Base-by-base conservation (phyloP, 2,888 invertebrate species). In the Drosophila robusta region DNA sequence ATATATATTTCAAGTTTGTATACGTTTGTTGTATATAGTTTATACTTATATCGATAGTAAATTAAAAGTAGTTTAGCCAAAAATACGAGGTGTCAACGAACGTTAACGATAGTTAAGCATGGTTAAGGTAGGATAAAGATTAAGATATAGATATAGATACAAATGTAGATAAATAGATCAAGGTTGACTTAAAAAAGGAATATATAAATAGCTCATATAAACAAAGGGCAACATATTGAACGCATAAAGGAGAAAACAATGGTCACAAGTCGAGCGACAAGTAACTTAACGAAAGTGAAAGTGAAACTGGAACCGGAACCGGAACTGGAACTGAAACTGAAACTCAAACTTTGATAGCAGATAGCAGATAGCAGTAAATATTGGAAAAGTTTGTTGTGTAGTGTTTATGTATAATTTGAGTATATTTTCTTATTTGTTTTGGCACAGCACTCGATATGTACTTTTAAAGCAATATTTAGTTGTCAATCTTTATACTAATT, bases 11-110 rank as follows among this genome's bases (percentile, higher is more conserved):
- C 9, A 44, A 9, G 36, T 39, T 51, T 55, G 51, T 60, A 42
- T 58, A 38, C 41, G 51, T 66, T 57, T 66, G 54, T 61, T 57
- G 63, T 61, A 46, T 34, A 47, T 57, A n/a, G n/a, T n/a, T n/a
- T n/a, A 46, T 68, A 60, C 34, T 63, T 63, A 70, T 38, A 50
- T 56, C 12, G 8, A 26, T 11, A n/a, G 32, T 56, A 66, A 52
- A 52, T 18, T 41, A 69, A 42, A 61, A 60, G 29, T 32, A 44
- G n/a, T 22, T 22, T 32, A 18, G 46, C 26, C 47, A 66, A 36
- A 38, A 44, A 16, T 52, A 44, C 47, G n/a, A 47, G 52, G 12
- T 68, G 14, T 39, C 34, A 68, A 61, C n/a, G 42, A 67, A 67
- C 45, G 24, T 12, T 64, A 47, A 66, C 46, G 45, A 69, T 55